Evolutionary conservation across 2,888 invertebrate genomes (phyloP).

Genomic region (Drosophila helvetica): DNA sequence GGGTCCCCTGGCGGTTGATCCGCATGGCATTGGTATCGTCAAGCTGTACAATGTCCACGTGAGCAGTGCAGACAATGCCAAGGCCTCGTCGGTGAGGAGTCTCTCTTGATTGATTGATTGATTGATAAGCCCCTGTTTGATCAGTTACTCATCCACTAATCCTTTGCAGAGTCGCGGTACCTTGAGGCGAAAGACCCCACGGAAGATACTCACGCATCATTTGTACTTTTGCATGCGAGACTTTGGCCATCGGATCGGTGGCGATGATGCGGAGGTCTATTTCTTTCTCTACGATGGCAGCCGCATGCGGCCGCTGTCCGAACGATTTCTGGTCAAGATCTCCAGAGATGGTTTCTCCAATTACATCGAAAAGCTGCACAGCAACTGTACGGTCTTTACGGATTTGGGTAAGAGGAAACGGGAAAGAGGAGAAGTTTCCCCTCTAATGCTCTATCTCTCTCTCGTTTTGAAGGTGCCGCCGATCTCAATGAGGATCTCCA

Average conservation of each 20-base stretch:
- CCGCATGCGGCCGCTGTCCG: slow-evolving; percentile 91
- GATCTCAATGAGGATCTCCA: slow-evolving; percentile 94
- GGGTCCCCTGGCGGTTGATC: slow-evolving; percentile 95
- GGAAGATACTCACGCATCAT: slow-evolving; percentile 88
- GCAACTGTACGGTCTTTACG: slow-evolving; percentile 95
- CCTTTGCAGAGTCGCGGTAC: slow-evolving; percentile 83
- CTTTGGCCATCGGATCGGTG: slow-evolving; percentile 93
- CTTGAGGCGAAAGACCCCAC: slow-evolving; percentile 80
- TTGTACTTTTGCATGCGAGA: slow-evolving; percentile 94
- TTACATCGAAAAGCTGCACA: slow-evolving; percentile 93
- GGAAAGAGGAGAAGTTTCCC: not conserved
- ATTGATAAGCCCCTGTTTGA: not conserved
- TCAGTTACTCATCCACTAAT: not conserved
- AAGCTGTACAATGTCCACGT: slow-evolving; percentile 93
- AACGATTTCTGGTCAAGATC: slow-evolving; percentile 94
- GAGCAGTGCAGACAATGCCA: slow-evolving; percentile 89
- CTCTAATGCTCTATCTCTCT: not conserved
- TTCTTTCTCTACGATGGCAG: slow-evolving; percentile 91
- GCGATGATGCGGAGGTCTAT: slow-evolving; percentile 95
- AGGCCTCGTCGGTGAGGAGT: slow-evolving; percentile 87
- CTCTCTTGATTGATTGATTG: not conserved
- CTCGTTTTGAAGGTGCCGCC: slow-evolving; percentile 86
- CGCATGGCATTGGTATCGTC: slow-evolving; percentile 94
- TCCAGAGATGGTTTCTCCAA: slow-evolving; percentile 95
- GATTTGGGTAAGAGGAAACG: slow-evolving; percentile 85